These are phyloP conservation scores for Alexandromys fortis DNA, from an alignment of 2,113 vertebrate species.

Conservation along the genomic window DNA sequence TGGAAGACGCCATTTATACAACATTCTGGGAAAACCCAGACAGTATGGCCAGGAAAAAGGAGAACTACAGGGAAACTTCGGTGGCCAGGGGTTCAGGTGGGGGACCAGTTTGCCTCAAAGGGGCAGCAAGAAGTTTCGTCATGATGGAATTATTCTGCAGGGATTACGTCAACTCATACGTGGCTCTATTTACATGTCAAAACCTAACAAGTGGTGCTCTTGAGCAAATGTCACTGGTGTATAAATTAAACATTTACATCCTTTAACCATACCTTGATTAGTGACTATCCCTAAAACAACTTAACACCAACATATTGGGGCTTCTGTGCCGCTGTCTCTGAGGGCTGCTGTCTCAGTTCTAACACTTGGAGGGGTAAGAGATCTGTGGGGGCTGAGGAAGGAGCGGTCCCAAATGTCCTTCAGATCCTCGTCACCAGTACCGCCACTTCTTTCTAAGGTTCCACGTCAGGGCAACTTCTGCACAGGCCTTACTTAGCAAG, in stretches of 20 bases:
- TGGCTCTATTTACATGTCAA: not conserved
- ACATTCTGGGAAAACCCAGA: slow-evolving; percentile 10
- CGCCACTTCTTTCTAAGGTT: not conserved
- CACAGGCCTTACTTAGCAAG: not conserved
- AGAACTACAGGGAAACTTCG: too few species aligned
- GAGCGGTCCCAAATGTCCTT: not conserved
- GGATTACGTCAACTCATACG: fast-evolving
- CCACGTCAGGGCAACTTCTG: not conserved
- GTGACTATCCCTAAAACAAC: slow-evolving; percentile 11
- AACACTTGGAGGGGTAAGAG: not conserved
- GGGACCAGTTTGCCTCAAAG: not conserved
- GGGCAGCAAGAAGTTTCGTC: not conserved
- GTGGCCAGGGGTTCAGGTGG: not conserved
- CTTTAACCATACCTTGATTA: not conserved
- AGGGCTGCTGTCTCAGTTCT: not conserved
- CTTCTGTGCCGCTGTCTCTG: not conserved
- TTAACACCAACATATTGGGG: not conserved
- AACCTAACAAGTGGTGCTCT: not conserved
- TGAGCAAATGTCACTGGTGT: not conserved
- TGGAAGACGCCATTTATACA: not conserved
- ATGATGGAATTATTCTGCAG: not conserved
- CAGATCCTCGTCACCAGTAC: not conserved
- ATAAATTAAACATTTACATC: not conserved
- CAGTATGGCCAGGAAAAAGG: not conserved
- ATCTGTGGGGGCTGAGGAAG: not conserved